Percentiles rank a stretch among this genome's conserved stretches.
Conservation (phyloP, 2,888 invertebrate genomes). For the Plagodis dolabraria region DNA sequence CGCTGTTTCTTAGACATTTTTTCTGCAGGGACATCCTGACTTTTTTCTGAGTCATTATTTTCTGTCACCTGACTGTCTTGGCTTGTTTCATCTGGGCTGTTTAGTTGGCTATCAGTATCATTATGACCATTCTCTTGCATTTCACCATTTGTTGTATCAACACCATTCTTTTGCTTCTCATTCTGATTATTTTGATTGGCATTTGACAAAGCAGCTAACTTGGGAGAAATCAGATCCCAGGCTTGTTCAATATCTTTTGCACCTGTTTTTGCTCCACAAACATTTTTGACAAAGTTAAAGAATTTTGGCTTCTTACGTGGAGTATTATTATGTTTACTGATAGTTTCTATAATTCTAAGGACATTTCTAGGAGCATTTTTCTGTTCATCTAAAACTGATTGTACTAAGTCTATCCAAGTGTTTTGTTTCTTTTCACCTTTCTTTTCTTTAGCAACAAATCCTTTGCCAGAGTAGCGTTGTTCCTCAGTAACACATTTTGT, state of each 20-base stretch:
- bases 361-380: slow-evolving; percentile 83
- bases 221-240: slow-evolving; percentile 87
- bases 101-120: slow-evolving; percentile 30
- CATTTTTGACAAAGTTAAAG: slow-evolving; percentile 89
- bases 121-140: slow-evolving; percentile 36
- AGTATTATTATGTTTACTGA: slow-evolving; percentile 91
- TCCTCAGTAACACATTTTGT: slow-evolving; percentile 94
- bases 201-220: slow-evolving; percentile 77
- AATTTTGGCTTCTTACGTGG: slow-evolving; percentile 95
- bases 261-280: slow-evolving; percentile 84
- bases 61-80: slow-evolving; percentile 28
- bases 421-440: slow-evolving; percentile 95
- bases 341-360: slow-evolving; percentile 86
- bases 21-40: slow-evolving; percentile 40
- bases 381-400: slow-evolving; percentile 86
- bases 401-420: slow-evolving; percentile 91
- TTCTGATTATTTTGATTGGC: slow-evolving; percentile 56
- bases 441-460: slow-evolving; percentile 89
- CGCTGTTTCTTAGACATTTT: slow-evolving; percentile 75
- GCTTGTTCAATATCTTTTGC: slow-evolving; percentile 86
- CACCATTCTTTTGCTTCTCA: slow-evolving; percentile 34
- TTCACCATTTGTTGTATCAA: slow-evolving; percentile 34
- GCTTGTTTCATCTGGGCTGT: slow-evolving; percentile 34
- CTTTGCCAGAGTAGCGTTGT: slow-evolving; percentile 94
- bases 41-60: slow-evolving; percentile 42